Base-by-base conservation (phyloP, 2,797 vertebrate species). In the Telmatherina bonti region DNA sequence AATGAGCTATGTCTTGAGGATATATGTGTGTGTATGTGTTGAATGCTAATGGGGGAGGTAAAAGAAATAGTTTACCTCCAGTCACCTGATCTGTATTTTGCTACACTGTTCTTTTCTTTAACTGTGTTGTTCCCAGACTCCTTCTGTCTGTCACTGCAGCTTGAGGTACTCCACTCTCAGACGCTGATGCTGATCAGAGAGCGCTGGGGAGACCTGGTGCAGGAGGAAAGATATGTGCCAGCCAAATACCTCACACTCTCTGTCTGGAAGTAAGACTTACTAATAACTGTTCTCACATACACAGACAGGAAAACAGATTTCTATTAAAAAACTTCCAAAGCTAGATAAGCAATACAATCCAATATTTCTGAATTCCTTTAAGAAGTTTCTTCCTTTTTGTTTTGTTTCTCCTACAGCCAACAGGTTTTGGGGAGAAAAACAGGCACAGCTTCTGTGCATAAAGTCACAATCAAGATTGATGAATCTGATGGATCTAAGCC, bases 191-290 rank as follows among this genome's bases (percentile, higher is more conserved):
- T 99, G 86, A 94, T 99, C 75, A 94, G 97, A 70, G 98, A 99
- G 90, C 95, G 98, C 35, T 99, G 98, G 98, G 98, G 98, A 18
- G 98, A 99, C 91, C 95, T 99, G 63, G 98, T 99, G 68, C 98
- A 99, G 85, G 97, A 99, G 84, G 98, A 99, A 86, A 92, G 96
- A 86, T 99, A 99, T 33, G 78, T 96, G 54, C 95, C 97, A 2
- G 97, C 97, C 67, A 99, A 99, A 92, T 97, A 95, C 87, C 97
- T 99, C 82, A 97, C 96, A 0, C 95, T 99, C 33, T 94, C 95
- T 51, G 98, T 99, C 87, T 99, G 98, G 98, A 99, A 98, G 98
- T 99, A 97, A 95, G 97, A 72, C 33, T 22, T 60, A 18, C 26
- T 22, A 7, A n/a, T n/a, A 27, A 52, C 18, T 12, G 1, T 18